Evolutionary conservation across 2,113 vertebrate species (phyloP).

Genomic region (Engraulis encrasicolus): DNA sequence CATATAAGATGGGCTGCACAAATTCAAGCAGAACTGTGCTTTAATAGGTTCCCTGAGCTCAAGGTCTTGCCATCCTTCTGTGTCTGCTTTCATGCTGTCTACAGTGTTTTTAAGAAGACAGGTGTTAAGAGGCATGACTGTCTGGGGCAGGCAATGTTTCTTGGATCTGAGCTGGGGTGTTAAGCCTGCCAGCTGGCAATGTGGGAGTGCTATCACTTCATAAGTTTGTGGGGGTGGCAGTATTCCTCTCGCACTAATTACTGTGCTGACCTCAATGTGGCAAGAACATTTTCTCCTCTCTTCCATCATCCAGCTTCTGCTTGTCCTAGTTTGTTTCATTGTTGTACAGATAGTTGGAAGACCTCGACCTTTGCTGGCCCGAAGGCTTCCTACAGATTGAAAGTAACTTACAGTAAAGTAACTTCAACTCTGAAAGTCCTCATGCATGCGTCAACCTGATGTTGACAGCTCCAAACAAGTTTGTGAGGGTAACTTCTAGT

Average conservation of each 20-base stretch:
- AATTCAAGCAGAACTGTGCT: too few relatives aligned
- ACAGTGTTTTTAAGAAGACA: too few relatives aligned
- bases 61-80: too few relatives aligned
- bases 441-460: not conserved
- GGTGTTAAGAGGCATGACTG: too few relatives aligned
- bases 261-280: not conserved
- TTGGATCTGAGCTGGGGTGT: too few relatives aligned
- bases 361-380: not conserved
- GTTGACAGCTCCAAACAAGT: not conserved
- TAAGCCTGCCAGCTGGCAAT: too few relatives aligned
- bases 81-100: too few relatives aligned
- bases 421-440: not conserved
- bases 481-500: too few relatives aligned
- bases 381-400: not conserved
- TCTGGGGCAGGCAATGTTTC: too few relatives aligned
- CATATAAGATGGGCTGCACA: too few relatives aligned
- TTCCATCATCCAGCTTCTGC: not conserved
- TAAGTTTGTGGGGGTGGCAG: not conserved
- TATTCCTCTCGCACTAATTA: not conserved
- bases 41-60: too few relatives aligned
- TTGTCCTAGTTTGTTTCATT: constrained; percentile 12
- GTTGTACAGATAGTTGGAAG: not conserved
- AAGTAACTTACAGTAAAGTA: not conserved
- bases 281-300: not conserved
- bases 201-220: too few relatives aligned